A percentile compares a stretch with the other conserved stretches of the same genome.
phyloP scores from a whole-genome alignment of 2,797 vertebrate species.

The Hydrocynus forskahlii region DNA sequence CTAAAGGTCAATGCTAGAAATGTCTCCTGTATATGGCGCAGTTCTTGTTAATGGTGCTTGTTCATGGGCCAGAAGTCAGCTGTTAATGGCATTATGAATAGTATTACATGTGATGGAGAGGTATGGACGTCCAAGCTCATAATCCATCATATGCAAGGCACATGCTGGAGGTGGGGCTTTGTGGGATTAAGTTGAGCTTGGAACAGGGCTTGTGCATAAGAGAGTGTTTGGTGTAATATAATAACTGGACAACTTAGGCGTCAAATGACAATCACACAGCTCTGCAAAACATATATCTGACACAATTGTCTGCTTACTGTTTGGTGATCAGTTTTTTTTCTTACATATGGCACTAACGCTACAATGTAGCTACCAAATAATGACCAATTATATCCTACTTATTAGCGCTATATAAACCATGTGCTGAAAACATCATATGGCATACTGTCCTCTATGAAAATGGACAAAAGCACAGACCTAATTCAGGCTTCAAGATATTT shows the following conservation, averaged over 20 bases:
- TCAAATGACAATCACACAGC: not conserved
- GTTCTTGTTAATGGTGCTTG: conserved; percentile 36
- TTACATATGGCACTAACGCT: not conserved
- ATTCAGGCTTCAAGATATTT: not conserved
- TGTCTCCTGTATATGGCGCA: conserved; percentile 16
- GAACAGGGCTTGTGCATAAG: not conserved
- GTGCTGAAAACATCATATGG: not conserved
- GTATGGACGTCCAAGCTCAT: not conserved
- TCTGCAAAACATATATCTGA: not conserved
- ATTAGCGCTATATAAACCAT: not conserved
- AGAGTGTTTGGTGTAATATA: not conserved
- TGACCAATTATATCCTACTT: not conserved
- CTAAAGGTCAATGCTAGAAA: conserved; percentile 43
- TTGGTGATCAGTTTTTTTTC: no score
- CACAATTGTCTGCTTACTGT: no score
- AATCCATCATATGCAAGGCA: conserved; percentile 26
- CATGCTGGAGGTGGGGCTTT: not conserved
- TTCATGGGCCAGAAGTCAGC: conserved; percentile 23
- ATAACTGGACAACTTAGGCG: not conserved
- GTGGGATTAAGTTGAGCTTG: not conserved
- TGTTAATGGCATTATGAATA: conserved; percentile 29
- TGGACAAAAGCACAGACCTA: no score
- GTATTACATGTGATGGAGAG: conserved; percentile 7
- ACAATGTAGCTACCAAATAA: no score
- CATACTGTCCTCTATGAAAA: no score